A percentile compares a stretch with the other conserved stretches of the same genome.
phyloP scores from a whole-genome alignment of 2,113 vertebrate species.

The Apaloderma vittatum region DNA sequence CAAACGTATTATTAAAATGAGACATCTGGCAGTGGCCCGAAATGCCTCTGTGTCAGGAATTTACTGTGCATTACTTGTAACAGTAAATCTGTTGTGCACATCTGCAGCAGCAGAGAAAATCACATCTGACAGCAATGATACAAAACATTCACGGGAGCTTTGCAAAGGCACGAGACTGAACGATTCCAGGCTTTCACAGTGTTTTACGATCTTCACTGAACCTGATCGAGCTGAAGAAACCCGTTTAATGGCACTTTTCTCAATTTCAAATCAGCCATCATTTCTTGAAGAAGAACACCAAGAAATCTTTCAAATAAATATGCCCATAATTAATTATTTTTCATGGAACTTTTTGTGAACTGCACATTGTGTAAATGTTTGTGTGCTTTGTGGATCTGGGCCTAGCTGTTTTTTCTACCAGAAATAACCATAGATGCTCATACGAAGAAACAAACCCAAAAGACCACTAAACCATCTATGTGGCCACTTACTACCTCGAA shows the following conservation, averaged over 20 bases:
- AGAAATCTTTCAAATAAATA: conserved; percentile 40
- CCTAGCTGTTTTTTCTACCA: not conserved
- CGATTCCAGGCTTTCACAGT: conserved; percentile 56
- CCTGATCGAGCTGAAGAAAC: conserved; percentile 50
- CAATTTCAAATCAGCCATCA: not conserved
- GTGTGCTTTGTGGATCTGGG: not conserved
- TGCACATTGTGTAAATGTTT: not conserved
- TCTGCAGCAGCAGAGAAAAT: conserved; percentile 59
- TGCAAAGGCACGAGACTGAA: conserved; percentile 47
- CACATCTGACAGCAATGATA: conserved; percentile 56
- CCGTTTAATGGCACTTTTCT: conserved; percentile 44
- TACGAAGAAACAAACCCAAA: not conserved
- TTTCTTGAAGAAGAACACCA: conserved; percentile 12
- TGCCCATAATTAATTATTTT: not conserved
- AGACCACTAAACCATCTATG: not conserved
- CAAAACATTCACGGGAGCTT: conserved; percentile 59
- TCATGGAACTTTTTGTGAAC: not conserved
- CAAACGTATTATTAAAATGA: conserved; percentile 70
- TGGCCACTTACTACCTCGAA: not conserved
- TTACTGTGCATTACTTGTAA: conserved; percentile 65
- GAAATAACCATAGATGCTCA: not conserved
- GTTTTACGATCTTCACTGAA: conserved; percentile 40
- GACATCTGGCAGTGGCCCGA: conserved; percentile 61
- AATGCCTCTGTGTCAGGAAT: conserved; percentile 64
- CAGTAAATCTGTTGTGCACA: conserved; percentile 60